Base-by-base conservation (phyloP, 1,140 invertebrate genomes). In the Euura lappo region DNA sequence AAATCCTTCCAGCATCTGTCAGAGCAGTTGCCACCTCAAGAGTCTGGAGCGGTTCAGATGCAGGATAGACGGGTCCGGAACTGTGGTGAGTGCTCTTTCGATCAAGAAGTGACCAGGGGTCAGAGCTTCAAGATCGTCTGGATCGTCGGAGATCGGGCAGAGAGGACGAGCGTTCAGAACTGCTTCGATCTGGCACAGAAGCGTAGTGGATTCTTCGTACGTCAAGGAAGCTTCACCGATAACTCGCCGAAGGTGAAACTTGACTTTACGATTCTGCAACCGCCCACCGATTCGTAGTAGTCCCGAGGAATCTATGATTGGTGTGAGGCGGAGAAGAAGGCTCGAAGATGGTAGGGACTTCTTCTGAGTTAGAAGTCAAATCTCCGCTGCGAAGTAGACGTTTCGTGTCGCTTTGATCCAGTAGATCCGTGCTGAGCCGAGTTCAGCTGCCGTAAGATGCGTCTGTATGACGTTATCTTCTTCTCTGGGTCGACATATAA, bases 281-380 rank as follows among this genome's bases (percentile, higher is more conserved):
- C 68, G 88, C 86, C 86, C 86, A 88, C 0, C n/a, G n/a, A n/a
- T n/a, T n/a, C n/a, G n/a, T n/a, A n/a, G n/a, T n/a, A n/a, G n/a
- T n/a, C n/a, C n/a, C n/a, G n/a, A n/a, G n/a, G n/a, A n/a, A n/a
- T n/a, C n/a, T n/a, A n/a, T n/a, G n/a, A n/a, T 79, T 78, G 2
- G 71, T 87, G 81, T 0, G 85, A 82, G 0, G 79, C 78, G 11
- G 69, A 65, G 2, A n/a, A n/a, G 86, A 85, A 2, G 85, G 82
- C 11, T 82, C 86, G 72, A 84, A 28, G 6, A 70, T 65, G 73
- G 1, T 64, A 3, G 45, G 44, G 28, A 28, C 6, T 44, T 51
- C 42, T 42, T 28, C 66, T 67, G n/a, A n/a, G n/a, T n/a, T n/a
- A n/a, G n/a, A n/a, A n/a, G n/a, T n/a, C n/a, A n/a, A n/a, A n/a